These are phyloP conservation scores for Bugula neritina DNA, from an alignment of 2,888 invertebrate genomes.

Conservation along the genomic window DNA sequence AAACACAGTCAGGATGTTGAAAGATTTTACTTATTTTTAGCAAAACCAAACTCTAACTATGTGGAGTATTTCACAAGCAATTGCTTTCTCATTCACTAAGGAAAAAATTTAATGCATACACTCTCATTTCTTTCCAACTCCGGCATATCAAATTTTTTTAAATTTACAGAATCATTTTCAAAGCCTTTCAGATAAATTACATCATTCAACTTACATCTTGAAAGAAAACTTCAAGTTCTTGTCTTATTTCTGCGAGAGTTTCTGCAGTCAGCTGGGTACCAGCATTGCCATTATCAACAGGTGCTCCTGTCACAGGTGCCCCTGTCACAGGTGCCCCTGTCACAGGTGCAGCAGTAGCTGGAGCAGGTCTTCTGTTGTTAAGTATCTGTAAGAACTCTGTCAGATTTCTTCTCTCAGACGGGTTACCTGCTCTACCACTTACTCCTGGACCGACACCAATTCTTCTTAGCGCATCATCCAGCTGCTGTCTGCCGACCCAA, in stretches of 20 bases:
- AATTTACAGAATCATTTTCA: no score
- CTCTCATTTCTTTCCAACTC: no score
- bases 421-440: background rate
- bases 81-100: no score
- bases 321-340: background rate
- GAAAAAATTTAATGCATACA: no score
- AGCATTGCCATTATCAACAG: background rate
- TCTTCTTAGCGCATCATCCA: background rate
- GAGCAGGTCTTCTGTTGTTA: background rate
- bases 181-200: no score
- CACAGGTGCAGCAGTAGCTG: background rate
- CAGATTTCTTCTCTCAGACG: background rate
- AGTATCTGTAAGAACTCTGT: background rate
- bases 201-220: conserved; percentile 8
- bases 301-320: background rate
- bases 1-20: no score
- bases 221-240: background rate
- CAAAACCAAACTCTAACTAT: no score
- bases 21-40: no score
- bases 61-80: no score
- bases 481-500: background rate
- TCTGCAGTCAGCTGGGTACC: background rate
- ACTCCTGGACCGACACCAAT: background rate
- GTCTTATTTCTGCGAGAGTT: background rate
- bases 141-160: no score